These are phyloP conservation scores for Drosophila guanche DNA, from an alignment of 1,140 invertebrate genomes.

Conservation along the genomic window DNA sequence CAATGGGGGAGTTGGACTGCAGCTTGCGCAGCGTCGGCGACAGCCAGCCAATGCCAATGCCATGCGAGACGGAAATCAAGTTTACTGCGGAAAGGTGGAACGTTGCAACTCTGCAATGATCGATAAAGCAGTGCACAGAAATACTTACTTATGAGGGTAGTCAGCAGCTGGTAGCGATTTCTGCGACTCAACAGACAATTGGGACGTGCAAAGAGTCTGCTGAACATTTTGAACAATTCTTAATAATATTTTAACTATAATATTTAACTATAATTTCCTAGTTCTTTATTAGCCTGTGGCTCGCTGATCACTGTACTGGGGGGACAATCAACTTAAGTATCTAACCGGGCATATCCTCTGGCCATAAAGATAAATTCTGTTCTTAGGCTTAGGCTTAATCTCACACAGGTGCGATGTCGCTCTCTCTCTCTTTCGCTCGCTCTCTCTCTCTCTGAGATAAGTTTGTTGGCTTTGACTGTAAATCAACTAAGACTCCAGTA, in stretches of 20 bases:
- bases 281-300: constrained; percentile 30
- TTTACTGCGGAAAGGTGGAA: constrained; percentile 41
- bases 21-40: constrained; percentile 58
- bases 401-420: constrained; percentile 13
- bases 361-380: constrained; percentile 26
- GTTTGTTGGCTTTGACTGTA: constrained; percentile 12
- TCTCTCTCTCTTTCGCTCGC: too few species aligned
- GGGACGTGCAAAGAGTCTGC: constrained; percentile 31
- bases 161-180: constrained; percentile 64
- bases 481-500: constrained; percentile 51
- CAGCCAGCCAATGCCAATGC: constrained; percentile 63
- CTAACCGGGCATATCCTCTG: constrained; percentile 6
- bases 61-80: constrained; percentile 66
- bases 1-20: constrained; percentile 48
- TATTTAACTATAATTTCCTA: not conserved
- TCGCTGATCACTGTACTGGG: constrained; percentile 14
- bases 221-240: constrained; percentile 45
- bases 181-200: constrained; percentile 60
- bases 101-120: not conserved
- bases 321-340: constrained; percentile 18
- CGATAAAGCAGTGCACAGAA: not conserved
- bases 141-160: constrained; percentile 62
- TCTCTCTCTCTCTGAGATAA: constrained; percentile 4
- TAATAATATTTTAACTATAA: not conserved
- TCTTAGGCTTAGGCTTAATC: constrained; percentile 20